phyloP scores from a whole-genome alignment of 2,888 invertebrate species.

The Nipponacmea schrenckii region DNA sequence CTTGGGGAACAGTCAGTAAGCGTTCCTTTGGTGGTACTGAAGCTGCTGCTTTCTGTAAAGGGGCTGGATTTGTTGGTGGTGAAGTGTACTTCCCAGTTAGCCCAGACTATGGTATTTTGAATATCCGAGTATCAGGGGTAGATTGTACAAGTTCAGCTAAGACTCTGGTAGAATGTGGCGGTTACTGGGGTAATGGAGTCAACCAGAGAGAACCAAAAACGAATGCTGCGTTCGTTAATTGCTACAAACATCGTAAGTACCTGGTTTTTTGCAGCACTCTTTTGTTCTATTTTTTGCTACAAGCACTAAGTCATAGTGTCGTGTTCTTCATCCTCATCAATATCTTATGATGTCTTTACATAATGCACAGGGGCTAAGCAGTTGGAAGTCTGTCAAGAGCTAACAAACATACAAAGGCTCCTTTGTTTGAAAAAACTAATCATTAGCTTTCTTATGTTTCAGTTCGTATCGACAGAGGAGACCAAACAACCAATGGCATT shows the following conservation, averaged over 20 bases:
- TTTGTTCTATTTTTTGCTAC: too few relatives aligned
- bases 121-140: constrained; percentile 75
- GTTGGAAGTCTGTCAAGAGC: too few relatives aligned
- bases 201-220: constrained; percentile 35
- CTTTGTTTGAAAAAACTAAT: too few relatives aligned
- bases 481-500: constrained; percentile 47
- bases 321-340: too few relatives aligned
- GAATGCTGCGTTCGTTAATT: constrained; percentile 45
- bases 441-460: constrained; percentile 16
- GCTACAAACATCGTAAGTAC: constrained; percentile 45
- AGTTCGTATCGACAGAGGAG: constrained; percentile 49
- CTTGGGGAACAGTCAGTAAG: constrained; percentile 44
- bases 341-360: too few relatives aligned
- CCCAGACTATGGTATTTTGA: constrained; percentile 12
- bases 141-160: constrained; percentile 78
- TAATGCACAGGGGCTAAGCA: too few relatives aligned
- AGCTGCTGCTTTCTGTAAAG: constrained; percentile 50
- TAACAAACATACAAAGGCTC: too few relatives aligned
- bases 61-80: constrained; percentile 41
- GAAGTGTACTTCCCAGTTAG: constrained; percentile 25
- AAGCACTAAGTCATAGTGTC: too few relatives aligned
- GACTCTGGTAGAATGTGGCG: constrained; percentile 74
- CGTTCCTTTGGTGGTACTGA: constrained; percentile 38
- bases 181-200: constrained; percentile 38
- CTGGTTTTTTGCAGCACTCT: too few relatives aligned